Percentiles rank a stretch among this genome's conserved stretches.
These are phyloP conservation scores for Endotricha flammealis DNA, from an alignment of 2,888 invertebrate genomes.

Conservation along the genomic window DNA sequence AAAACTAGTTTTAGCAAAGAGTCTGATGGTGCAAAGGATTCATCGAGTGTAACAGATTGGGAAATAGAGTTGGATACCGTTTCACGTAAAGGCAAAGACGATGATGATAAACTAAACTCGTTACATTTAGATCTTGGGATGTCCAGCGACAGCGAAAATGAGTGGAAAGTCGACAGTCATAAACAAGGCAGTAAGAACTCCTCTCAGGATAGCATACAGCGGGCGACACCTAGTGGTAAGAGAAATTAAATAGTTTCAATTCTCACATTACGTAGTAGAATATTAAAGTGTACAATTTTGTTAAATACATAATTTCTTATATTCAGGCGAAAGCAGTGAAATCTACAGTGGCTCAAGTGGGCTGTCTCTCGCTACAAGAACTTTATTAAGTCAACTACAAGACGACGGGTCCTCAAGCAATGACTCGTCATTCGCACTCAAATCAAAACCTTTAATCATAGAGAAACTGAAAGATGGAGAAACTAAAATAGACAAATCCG, in stretches of 20 bases:
- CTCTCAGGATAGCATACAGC: slow-evolving; percentile 48
- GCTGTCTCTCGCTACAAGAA: slow-evolving; percentile 62
- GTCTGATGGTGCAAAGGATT: slow-evolving; percentile 50
- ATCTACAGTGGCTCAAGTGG: slow-evolving; percentile 57
- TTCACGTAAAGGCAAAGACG: slow-evolving; percentile 59
- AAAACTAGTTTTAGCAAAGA: slow-evolving; percentile 49
- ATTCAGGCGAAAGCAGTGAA: slow-evolving; percentile 66
- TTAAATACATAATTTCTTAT: too few species aligned
- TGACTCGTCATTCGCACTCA: slow-evolving; percentile 70
- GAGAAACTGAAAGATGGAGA: slow-evolving; percentile 43
- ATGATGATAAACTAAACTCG: slow-evolving; percentile 66
- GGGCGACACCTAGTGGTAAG: slow-evolving; percentile 59
- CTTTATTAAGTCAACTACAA: slow-evolving; percentile 71
- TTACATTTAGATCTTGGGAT: slow-evolving; percentile 69
- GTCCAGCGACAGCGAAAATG: slow-evolving; percentile 72
- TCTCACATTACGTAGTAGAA: too few species aligned
- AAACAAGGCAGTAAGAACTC: slow-evolving; percentile 50
- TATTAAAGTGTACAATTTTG: too few species aligned
- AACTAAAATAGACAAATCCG: slow-evolving; percentile 47
- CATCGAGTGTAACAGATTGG: slow-evolving; percentile 76
- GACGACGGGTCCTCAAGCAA: slow-evolving; percentile 75
- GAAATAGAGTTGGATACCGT: slow-evolving; percentile 80
- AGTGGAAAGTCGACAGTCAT: slow-evolving; percentile 54
- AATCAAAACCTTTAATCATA: slow-evolving; percentile 33
- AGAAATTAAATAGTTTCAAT: too few species aligned